Percentiles rank a stretch among this genome's conserved stretches.
phyloP scores from a whole-genome alignment of 2,888 invertebrate genomes.

The Geophilus truncorum region DNA sequence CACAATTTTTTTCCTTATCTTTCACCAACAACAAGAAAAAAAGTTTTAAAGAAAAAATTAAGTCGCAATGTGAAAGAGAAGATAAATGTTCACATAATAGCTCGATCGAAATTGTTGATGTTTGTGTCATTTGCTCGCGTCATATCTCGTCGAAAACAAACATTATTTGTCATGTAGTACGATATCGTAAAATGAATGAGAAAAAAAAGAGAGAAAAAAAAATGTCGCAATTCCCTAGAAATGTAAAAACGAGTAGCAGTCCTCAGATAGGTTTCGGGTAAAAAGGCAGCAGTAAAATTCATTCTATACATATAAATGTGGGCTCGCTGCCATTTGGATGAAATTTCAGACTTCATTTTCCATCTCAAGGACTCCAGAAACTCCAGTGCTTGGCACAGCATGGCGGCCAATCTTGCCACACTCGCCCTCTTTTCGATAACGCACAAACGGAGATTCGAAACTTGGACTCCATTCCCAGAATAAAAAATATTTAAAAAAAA shows the following conservation, averaged over 20 bases:
- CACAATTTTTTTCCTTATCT: neutral
- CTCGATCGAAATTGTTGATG: neutral
- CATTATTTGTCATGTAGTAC: neutral
- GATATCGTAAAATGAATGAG: neutral
- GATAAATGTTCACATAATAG: conserved; percentile 7
- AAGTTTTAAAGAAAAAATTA: too few relatives aligned
- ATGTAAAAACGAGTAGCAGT: neutral
- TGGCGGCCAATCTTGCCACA: conserved; percentile 1
- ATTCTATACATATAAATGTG: neutral
- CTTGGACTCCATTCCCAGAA: neutral
- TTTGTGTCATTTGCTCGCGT: neutral
- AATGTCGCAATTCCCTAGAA: neutral
- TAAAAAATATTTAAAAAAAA: neutral
- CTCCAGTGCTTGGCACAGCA: neutral
- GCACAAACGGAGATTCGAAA: neutral
- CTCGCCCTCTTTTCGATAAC: neutral
- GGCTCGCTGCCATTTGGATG: conserved; percentile 14
- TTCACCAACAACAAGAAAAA: neutral
- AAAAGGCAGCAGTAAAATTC: conserved; percentile 12
- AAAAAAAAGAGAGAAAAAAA: too few relatives aligned
- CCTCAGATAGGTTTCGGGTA: neutral
- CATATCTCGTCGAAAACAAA: neutral
- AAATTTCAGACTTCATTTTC: conserved; percentile 18
- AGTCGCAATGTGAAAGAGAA: neutral
- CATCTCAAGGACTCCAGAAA: neutral